These are phyloP conservation scores for Hippocampus zosterae DNA, from an alignment of 2,113 vertebrate species.

Conservation along the genomic window DNA sequence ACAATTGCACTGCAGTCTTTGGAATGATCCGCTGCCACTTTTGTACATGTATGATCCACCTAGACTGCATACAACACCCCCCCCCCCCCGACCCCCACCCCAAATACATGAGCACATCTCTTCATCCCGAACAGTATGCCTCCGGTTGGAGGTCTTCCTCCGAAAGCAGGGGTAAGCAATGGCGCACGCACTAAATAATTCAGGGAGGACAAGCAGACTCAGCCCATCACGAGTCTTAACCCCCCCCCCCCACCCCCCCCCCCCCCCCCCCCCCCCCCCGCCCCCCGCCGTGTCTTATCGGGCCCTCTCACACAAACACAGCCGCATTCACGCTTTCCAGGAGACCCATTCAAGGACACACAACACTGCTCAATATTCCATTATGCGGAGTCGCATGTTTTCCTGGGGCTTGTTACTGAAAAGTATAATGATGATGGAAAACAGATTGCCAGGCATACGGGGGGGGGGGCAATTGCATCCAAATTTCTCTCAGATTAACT, in stretches of 20 bases:
- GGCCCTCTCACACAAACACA: conserved; percentile 4
- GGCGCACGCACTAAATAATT: conserved; percentile 60
- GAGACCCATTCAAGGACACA: conserved; percentile 49
- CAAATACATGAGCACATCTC: neutral
- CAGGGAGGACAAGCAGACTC: conserved; percentile 59
- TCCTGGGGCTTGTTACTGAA: conserved; percentile 57
- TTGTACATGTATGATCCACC: neutral
- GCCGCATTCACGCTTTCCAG: conserved; percentile 30
- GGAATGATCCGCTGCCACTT: conserved; percentile 15
- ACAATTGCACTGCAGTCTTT: conserved; percentile 13
- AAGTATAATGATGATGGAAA: conserved; percentile 56
- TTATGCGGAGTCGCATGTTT: conserved; percentile 51
- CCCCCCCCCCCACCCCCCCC: too few relatives aligned
- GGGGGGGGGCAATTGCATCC: neutral
- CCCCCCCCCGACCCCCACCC: too few relatives aligned
- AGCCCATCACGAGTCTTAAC: conserved; percentile 56
- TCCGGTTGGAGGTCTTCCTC: conserved; percentile 11
- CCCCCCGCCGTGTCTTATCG: conserved; percentile 42
- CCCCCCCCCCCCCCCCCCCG: too few relatives aligned
- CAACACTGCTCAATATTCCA: conserved; percentile 56
- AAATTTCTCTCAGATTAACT: neutral
- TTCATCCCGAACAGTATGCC: conserved; percentile 1
- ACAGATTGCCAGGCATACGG: conserved; percentile 42
- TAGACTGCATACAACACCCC: too few relatives aligned
- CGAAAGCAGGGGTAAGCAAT: conserved; percentile 32